Percentiles rank a stretch among this genome's conserved stretches.
phyloP scores from a whole-genome alignment of 1,140 invertebrate species.

The Drosophila subobscura region DNA sequence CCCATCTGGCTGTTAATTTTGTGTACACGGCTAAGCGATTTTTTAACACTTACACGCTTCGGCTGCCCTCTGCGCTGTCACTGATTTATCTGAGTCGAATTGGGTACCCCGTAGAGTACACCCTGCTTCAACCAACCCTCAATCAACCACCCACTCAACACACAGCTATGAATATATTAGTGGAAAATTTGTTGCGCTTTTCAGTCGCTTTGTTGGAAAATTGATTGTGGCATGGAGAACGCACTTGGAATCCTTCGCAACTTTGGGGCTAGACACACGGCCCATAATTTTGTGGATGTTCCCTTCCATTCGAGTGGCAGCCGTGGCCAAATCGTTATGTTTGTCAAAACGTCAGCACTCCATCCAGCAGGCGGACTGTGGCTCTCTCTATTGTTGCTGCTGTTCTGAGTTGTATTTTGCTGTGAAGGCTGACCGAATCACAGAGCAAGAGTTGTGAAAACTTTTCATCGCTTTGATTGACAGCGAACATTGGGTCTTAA shows the following conservation, averaged over 20 bases:
- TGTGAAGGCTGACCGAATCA: constrained; percentile 7
- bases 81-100: constrained; percentile 61
- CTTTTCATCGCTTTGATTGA: constrained; percentile 75
- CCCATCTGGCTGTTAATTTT: constrained; percentile 57
- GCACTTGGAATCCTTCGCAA: constrained; percentile 25
- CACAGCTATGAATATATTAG: constrained; percentile 75
- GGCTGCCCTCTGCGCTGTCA: constrained; percentile 47
- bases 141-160: constrained; percentile 39
- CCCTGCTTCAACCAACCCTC: constrained; percentile 10
- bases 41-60: constrained; percentile 83
- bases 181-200: constrained; percentile 66
- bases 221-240: constrained; percentile 50
- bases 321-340: constrained; percentile 59
- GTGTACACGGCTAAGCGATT: constrained; percentile 61
- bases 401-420: constrained; percentile 24
- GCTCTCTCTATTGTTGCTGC: constrained; percentile 19
- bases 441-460: constrained; percentile 64
- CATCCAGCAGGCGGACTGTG: constrained; percentile 27
- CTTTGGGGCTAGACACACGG: constrained; percentile 14
- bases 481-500: constrained; percentile 77
- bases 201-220: constrained; percentile 45
- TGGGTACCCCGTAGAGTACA: not conserved
- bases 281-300: constrained; percentile 30
- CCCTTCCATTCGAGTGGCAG: constrained; percentile 49
- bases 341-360: constrained; percentile 79